Base-by-base conservation (phyloP, 1,140 invertebrate genomes). In the Rhizoglyphus robini region DNA sequence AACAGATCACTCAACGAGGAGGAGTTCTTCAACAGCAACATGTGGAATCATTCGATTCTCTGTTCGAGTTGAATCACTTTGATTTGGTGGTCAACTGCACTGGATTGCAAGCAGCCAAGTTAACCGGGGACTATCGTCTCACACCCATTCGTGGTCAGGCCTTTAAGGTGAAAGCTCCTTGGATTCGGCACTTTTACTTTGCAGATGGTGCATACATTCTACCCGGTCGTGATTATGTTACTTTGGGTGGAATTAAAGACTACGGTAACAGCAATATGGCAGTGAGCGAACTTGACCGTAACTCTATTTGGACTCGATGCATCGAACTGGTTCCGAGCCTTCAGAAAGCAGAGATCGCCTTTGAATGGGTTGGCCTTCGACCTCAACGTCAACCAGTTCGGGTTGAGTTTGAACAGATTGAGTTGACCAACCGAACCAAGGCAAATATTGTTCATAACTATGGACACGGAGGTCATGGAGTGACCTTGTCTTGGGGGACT, bases 401-500 rank as follows among this genome's bases (percentile, higher is more conserved):
- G 62, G 82, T 93, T 29, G 88, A 90, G 72, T 74, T 76, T 13
- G 67, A 66, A 57, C 27, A 27, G 11, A 34, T 65, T 13, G 11
- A 23, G 25, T 13, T 27, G 34, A 2, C 36, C 15, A 3, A 47
- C 15, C 4, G n/a, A 20, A 62, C 2, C 11, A 23, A 1, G 61
- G 25, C 68, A 4, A 66, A 85, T 78, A 74, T 91, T 18, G 83
- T 95, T 0, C 90, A 96, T 74, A 90, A 92, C 75, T 95, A 95
- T 73, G 92, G 91, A 3, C 91, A 95, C 73, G 88, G 90, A 1
- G 88, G 89, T 3, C 89, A 92, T 75, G 90, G 92, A 4, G 83
- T 95, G 1, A 86, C 86, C 64, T 83, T 87, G 34, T 86, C 88
- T 11, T 91, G 90, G 18, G 91, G 91, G 34, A 91, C 89, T 1